A percentile compares a stretch with the other conserved stretches of the same genome.
phyloP scores from a whole-genome alignment of 1,140 invertebrate genomes.

The Sipha flava region DNA sequence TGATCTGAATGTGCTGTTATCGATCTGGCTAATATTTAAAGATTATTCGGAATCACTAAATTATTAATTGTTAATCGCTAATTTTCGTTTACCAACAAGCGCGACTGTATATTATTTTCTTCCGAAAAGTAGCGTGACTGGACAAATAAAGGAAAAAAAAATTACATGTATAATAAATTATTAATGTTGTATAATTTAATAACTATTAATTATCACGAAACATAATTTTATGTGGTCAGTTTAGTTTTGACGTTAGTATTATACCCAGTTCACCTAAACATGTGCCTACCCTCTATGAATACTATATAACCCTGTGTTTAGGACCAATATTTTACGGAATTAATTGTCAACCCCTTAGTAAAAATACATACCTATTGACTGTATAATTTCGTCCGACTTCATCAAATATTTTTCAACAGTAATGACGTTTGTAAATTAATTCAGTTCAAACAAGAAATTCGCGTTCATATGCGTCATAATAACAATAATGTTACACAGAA shows the following conservation, averaged over 20 bases:
- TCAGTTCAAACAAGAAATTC: background rate
- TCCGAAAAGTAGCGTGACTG: background rate
- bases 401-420: background rate
- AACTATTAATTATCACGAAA: background rate
- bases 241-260: background rate
- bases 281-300: background rate
- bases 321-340: background rate
- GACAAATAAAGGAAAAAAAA: background rate
- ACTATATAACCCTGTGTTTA: background rate
- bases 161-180: background rate
- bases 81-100: too few species aligned
- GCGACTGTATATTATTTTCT: background rate
- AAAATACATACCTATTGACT: background rate
- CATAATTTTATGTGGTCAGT: background rate
- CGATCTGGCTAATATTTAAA: too few species aligned
- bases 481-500: background rate
- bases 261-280: background rate
- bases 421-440: background rate
- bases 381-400: too few species aligned
- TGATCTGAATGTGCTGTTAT: too few species aligned
- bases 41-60: too few species aligned
- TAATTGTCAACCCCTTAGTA: background rate
- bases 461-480: background rate
- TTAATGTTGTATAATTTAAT: background rate
- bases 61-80: background rate